Evolutionary conservation across 2,113 vertebrate genomes (phyloP), one percentile per base, ranked within the genome.

Genomic region (Tricholaema leucomelas): DNA sequence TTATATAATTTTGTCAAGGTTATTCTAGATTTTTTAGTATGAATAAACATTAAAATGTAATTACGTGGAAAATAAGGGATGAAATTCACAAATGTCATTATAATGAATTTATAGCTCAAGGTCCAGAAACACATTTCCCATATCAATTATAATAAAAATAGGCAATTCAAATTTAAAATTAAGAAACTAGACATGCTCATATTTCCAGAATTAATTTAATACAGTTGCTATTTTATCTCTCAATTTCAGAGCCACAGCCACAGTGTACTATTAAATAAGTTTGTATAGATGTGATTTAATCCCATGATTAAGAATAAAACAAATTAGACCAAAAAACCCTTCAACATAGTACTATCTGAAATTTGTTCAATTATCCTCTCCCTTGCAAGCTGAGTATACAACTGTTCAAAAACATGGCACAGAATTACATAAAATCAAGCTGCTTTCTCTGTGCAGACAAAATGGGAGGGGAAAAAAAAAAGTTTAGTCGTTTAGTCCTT

Each of bases 41-140:
- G 82, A 93, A 87, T 83, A 95, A 87, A 87, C 15, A 82, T 91
- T 87, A 88, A 94, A 94, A 93, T 38, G 64, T 56, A 94, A 95
- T 94, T 90, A 90, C 16, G 63, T 81, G 86, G 86, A 91, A 94
- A 95, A 91, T 81, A 94, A 70, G 92, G 23, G 23, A 93, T 85
- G 79, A 84, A 72, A 63, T 5, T 76, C 81, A 69, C 17, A 88
- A 92, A 92, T 90, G 74, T 44, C 58, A 91, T 87, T 73, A 73
- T 70, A 84, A 90, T 70, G 28, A 92, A 88, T 88, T 93, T 87
- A 88, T 36, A 93, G 64, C 40, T 80, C 27, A 87, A 89, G 63
- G 25, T 81, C 55, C 63, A 90, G 70, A 93, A 90, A 93, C 90
- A 84, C 31, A 79, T 81, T 90, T 93, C 71, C 20, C 33, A n/a